A percentile compares a stretch with the other conserved stretches of the same genome.
These are phyloP conservation scores for Drosophila jambulina DNA, from an alignment of 1,140 invertebrate genomes.

Conservation along the genomic window DNA sequence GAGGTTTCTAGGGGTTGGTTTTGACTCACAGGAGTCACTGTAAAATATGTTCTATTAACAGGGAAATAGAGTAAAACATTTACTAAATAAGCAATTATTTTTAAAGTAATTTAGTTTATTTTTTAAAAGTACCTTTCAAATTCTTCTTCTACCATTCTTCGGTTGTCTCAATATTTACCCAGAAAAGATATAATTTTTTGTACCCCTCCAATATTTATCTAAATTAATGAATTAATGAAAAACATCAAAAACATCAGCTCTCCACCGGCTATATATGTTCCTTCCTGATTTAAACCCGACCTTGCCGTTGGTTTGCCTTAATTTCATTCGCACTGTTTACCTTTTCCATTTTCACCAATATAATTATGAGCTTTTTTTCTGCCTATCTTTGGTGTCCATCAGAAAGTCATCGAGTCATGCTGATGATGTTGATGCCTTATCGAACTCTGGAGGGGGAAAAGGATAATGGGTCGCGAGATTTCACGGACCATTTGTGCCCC, in stretches of 20 bases:
- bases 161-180: background rate
- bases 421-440: slow-evolving; percentile 70
- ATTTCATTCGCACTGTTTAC: slow-evolving; percentile 73
- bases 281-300: background rate
- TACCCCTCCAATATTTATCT: background rate
- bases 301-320: slow-evolving; percentile 24
- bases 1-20: background rate
- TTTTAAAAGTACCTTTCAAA: background rate
- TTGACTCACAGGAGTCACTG: background rate
- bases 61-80: background rate
- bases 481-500: slow-evolving; percentile 67
- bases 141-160: too few relatives aligned
- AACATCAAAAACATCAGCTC: background rate
- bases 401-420: slow-evolving; percentile 62
- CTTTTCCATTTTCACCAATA: slow-evolving; percentile 42
- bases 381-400: slow-evolving; percentile 55
- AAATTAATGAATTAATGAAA: background rate
- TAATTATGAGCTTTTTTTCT: slow-evolving; percentile 30
- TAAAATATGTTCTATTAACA: background rate
- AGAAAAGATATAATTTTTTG: background rate
- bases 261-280: background rate
- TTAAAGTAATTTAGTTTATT: background rate
- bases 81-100: background rate
- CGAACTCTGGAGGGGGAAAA: slow-evolving; percentile 23
- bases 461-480: slow-evolving; percentile 39